Evolutionary conservation across 2,888 invertebrate species (phyloP).

Genomic region (Copidosoma aretas): DNA sequence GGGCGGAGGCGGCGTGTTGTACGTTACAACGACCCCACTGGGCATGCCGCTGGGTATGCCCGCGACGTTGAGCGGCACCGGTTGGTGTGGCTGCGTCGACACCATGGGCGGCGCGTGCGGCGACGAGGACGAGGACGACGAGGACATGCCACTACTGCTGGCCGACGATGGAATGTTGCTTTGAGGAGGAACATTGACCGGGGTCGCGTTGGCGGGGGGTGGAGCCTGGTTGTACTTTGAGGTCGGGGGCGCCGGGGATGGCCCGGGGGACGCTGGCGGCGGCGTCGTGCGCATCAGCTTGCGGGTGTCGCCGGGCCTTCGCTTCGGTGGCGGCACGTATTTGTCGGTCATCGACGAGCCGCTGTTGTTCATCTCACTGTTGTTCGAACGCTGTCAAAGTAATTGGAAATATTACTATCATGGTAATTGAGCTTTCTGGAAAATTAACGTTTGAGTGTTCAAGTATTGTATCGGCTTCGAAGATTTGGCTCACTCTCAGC

Average conservation of each 20-base stretch:
- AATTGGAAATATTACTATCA: too few relatives aligned
- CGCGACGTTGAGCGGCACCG: constrained; percentile 56
- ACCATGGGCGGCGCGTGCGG: constrained; percentile 46
- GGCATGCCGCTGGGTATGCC: constrained; percentile 59
- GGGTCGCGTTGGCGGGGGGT: constrained; percentile 49
- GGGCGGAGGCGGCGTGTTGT: constrained; percentile 59
- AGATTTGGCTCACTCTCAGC: too few relatives aligned
- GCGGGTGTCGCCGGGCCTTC: constrained; percentile 72
- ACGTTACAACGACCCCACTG: constrained; percentile 57
- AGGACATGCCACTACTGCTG: constrained; percentile 50
- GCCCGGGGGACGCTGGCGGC: constrained; percentile 64
- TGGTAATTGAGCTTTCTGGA: too few relatives aligned
- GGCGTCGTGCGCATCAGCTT: constrained; percentile 73
- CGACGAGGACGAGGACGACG: constrained; percentile 38
- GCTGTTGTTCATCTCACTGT: constrained; percentile 46
- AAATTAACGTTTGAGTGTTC: too few relatives aligned
- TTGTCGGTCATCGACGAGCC: constrained; percentile 63
- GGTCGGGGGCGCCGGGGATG: constrained; percentile 49
- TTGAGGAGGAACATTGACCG: constrained; percentile 52
- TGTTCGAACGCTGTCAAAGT: constrained; percentile 54
- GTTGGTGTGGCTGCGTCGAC: background rate
- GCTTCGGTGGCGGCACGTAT: constrained; percentile 81
- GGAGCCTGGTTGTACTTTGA: constrained; percentile 57
- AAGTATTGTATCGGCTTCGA: too few relatives aligned
- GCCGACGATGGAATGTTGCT: constrained; percentile 55